Conservation (phyloP, 2,888 invertebrate genomes). For the Callyntrura guangdongensis region DNA sequence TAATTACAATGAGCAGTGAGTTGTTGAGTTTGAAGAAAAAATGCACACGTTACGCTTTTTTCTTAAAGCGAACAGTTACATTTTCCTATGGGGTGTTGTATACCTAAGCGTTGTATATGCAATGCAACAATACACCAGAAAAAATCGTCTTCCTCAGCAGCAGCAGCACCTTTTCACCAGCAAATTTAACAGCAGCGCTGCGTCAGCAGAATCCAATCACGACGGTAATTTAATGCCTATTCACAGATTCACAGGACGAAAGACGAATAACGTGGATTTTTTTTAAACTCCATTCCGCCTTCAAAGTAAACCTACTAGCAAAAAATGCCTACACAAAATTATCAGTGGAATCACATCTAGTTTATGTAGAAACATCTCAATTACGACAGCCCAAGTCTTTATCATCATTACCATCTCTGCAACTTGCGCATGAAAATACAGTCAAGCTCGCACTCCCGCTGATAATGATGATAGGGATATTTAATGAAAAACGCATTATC, state of each 20-base stretch:
- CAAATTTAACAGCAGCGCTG: neutral
- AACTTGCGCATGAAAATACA: conserved; percentile 32
- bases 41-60: neutral
- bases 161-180: neutral
- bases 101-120: neutral
- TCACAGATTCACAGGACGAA: neutral
- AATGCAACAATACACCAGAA: conserved; percentile 57
- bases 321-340: neutral
- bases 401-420: conserved; percentile 33
- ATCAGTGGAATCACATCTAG: neutral
- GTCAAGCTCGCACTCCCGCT: conserved; percentile 4
- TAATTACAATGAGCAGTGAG: neutral
- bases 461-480: conserved; percentile 26
- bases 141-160: conserved; percentile 24
- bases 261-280: neutral
- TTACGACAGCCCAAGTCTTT: neutral
- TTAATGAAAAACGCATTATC: conserved; percentile 67
- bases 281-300: too few relatives aligned
- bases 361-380: neutral
- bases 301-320: neutral
- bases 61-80: conserved; percentile 40
- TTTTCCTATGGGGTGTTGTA: too few relatives aligned
- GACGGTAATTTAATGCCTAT: neutral
- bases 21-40: neutral
- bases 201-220: neutral